Evolutionary conservation across 2,888 invertebrate genomes (phyloP), one percentile per base, ranked within the genome.

Genomic region (Ormyrus pomaceus): DNA sequence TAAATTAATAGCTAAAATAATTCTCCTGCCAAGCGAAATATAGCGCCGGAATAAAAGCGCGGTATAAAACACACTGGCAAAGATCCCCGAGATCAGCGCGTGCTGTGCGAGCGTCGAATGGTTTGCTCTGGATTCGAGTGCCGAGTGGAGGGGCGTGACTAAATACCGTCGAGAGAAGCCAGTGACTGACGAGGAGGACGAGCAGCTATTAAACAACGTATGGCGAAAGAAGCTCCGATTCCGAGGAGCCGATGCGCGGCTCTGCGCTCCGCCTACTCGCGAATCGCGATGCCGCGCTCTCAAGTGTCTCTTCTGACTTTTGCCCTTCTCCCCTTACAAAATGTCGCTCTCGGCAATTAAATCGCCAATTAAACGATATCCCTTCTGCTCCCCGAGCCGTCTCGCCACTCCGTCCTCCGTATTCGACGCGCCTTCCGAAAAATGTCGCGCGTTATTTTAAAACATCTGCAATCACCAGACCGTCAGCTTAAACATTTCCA

Each of bases 231-330:
- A 77, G 82, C 70, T 69, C 56, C 74, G 62, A 9, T 78, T 62
- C 48, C 58, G 56, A 65, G 34, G 55, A 73, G 73, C 11, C 73
- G 77, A 77, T 76, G 76, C 72, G 82, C 80, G 56, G 58, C 64
- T 68, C 53, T 7, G 64, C n/a, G 82, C 82, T 81, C 82, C 82
- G 82, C 82, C 82, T 79, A 82, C 82, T 77, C 73, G 77, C 82
- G 72, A 82, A 80, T 80, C 82, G 79, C 85, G 82, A 84, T 82
- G 79, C 80, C 62, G 83, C 81, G 84, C 82, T 85, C 34, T 80
- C 72, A 69, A 70, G 56, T 64, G 13, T 6, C 13, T 34, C 34
- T 45, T 5, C 13, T 61, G 70, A 56, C 68, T 68, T 65, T 59
- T 5, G 7, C 46, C 5, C 11, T 10, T 48, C 50, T 6, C 58